A percentile compares a stretch with the other conserved stretches of the same genome.
Evolutionary conservation across 2,888 invertebrate genomes (phyloP).

Genomic region (Chrysolina americana): DNA sequence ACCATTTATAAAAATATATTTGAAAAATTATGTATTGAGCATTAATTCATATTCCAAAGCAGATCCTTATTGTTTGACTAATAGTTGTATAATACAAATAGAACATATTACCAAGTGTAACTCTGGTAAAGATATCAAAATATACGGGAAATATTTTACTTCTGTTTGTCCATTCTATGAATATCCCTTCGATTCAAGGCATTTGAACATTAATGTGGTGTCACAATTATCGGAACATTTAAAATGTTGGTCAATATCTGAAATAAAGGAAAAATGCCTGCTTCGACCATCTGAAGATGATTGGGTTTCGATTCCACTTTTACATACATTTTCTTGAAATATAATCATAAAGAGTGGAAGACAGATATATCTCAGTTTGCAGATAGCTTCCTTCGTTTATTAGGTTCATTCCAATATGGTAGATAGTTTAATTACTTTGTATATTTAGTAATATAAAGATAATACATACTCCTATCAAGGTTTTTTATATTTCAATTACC

Average conservation of each 20-base stretch:
- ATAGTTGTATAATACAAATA: slow-evolving; percentile 1
- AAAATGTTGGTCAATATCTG: not conserved
- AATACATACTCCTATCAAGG: not conserved
- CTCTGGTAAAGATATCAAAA: not conserved
- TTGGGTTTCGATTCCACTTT: not conserved
- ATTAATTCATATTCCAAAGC: not conserved
- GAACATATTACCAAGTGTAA: not conserved
- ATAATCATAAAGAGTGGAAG: not conserved
- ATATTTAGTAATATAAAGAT: not conserved
- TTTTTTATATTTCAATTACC: not conserved
- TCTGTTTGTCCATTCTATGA: not conserved
- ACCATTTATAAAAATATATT: not conserved
- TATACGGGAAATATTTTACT: not conserved
- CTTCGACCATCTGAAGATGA: not conserved
- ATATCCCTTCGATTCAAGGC: not conserved
- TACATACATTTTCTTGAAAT: slow-evolving; percentile 29
- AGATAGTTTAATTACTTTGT: not conserved
- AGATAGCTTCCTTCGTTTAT: not conserved
- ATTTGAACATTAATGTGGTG: not conserved
- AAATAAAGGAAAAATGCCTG: not conserved
- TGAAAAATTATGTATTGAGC: not conserved
- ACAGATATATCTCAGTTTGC: not conserved
- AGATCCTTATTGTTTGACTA: not conserved
- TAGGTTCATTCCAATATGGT: not conserved
- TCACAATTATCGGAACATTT: not conserved